Conservation (phyloP, 2,888 invertebrate genomes). For the Notodonta dromedarius region DNA sequence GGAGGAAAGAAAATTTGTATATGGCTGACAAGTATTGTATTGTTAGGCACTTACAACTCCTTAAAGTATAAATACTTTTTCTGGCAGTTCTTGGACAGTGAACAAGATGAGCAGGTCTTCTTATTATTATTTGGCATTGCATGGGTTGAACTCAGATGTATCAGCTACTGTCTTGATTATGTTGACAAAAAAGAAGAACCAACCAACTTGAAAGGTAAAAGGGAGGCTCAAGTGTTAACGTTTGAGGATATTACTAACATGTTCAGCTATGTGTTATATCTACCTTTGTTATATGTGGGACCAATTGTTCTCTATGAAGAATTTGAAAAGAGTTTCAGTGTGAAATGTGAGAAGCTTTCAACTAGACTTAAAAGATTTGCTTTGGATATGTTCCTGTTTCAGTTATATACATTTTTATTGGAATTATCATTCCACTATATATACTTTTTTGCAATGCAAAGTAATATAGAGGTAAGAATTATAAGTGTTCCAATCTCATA, state of each 20-base stretch:
- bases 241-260: conserved; percentile 72
- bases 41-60: conserved; percentile 79
- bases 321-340: conserved; percentile 80
- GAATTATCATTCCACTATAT: conserved; percentile 91
- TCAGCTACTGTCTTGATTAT: conserved; percentile 89
- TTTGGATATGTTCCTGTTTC: conserved; percentile 81
- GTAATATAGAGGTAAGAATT: conserved; percentile 84
- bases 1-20: conserved; percentile 75
- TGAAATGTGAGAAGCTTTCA: conserved; percentile 45
- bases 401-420: conserved; percentile 88
- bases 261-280: conserved; percentile 91
- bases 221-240: conserved; percentile 15
- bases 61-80: conserved; percentile 75
- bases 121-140: conserved; percentile 83
- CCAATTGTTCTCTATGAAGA: conserved; percentile 92
- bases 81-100: conserved; percentile 72
- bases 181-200: conserved; percentile 56
- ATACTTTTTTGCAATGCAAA: conserved; percentile 91
- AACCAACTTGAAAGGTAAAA: conserved; percentile 25
- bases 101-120: conserved; percentile 80
- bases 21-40: conserved; percentile 82
- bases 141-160: conserved; percentile 90
- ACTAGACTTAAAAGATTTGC: conserved; percentile 69
- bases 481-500: background rate
- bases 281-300: conserved; percentile 92